Base-by-base conservation (phyloP, 2,888 invertebrate species). In the Philaethria dido region DNA sequence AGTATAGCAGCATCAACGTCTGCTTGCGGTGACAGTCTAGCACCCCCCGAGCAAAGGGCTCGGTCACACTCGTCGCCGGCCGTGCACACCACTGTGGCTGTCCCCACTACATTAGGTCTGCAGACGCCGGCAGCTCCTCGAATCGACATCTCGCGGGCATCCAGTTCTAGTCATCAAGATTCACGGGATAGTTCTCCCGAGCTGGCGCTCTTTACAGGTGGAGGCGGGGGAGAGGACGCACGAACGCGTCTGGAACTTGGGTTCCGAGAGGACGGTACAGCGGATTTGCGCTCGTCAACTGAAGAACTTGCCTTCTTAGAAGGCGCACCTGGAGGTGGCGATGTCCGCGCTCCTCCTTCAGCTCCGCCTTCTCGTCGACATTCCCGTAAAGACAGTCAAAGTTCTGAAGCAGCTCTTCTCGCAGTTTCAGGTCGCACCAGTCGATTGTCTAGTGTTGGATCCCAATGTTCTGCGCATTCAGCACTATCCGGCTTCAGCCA, bases 81-180 rank as follows among this genome's bases (percentile, higher is more conserved):
- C 68, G 80, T 76, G 62, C 80, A 78, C 72, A 69, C 68, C 22
- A 48, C 66, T 44, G 60, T 72, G 69, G 68, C 74, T 64, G 62
- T 75, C 11, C 33, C 64, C 16, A 47, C 66, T 25, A 50, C 69
- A 18, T 69, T 59, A 5, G 65, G 79, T 64, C 80, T 87, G 66
- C 93, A 94, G 75, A 95, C 96, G 54, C 96, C 96, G 20, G 94
- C 94, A 73, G 96, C 97, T 62, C 97, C 97, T 22, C 94, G 98
- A 78, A 98, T 97, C 77, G 97, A 98, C 90, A 96, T 98, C 83
- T 97, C 97, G 74, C 94, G 97, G 75, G 97, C 98, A 5, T 97
- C 97, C 80, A 97, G 97, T 84, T 97, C 97, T 67, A 97, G 97
- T 44, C 97, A 97, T 78, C 97, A 97, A 82, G 97, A 97, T 81